Evolutionary conservation across 2,113 vertebrate species (phyloP).

Genomic region (Charadrius vociferus): DNA sequence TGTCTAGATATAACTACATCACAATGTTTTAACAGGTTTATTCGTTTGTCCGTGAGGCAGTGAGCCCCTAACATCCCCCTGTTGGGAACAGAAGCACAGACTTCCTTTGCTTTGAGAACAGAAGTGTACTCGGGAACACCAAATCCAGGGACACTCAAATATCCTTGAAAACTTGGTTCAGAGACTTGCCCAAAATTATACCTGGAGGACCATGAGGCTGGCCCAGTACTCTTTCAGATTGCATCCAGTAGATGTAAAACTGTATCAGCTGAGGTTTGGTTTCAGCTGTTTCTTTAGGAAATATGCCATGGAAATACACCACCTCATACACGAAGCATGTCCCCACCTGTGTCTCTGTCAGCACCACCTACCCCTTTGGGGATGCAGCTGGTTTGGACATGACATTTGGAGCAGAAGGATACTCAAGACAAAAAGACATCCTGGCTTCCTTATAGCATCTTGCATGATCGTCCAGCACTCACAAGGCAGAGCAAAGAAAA

Average conservation of each 20-base stretch:
- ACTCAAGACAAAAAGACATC: not conserved
- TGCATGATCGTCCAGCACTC: not conserved
- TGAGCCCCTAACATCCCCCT: not conserved
- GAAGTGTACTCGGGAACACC: not conserved
- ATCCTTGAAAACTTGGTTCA: not conserved
- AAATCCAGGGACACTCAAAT: not conserved
- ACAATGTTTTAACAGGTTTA: not conserved
- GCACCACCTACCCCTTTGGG: not conserved
- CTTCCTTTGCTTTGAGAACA: not conserved
- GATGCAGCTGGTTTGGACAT: not conserved
- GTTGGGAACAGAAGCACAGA: not conserved
- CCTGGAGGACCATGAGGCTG: not conserved
- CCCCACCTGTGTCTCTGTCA: not conserved
- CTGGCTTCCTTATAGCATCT: not conserved
- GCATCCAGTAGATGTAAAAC: not conserved
- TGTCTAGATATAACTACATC: not conserved
- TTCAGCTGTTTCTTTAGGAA: not conserved
- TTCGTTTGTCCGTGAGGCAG: not conserved
- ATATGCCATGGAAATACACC: not conserved
- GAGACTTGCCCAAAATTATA: not conserved
- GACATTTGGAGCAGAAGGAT: not conserved
- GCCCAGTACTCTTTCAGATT: not conserved
- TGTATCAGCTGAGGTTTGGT: not conserved
- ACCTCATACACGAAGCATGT: not conserved
- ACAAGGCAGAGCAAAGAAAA: not conserved